Evolutionary conservation across 2,797 vertebrate species (phyloP).

Genomic region (Serranus cabrilla): DNA sequence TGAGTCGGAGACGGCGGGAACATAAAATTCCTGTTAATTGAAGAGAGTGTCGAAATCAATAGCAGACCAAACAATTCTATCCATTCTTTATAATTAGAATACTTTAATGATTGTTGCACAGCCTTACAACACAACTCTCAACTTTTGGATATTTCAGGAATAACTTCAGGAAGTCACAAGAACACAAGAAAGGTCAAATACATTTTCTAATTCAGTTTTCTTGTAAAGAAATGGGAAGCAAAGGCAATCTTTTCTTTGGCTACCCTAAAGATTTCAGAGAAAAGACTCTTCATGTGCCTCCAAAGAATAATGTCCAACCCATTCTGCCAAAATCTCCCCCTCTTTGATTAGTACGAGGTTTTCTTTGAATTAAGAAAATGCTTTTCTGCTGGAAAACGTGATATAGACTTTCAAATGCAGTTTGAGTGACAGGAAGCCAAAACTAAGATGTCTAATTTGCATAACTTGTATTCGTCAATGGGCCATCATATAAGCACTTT

Average conservation of each 20-base stretch:
- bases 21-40: too few relatives aligned
- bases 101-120: constrained; percentile 10
- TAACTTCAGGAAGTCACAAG: not conserved
- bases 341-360: not conserved
- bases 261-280: not conserved
- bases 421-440: not conserved
- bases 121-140: not conserved
- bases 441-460: not conserved
- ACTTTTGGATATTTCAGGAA: not conserved
- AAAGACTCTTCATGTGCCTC: not conserved
- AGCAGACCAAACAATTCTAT: too few relatives aligned
- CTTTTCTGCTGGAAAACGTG: not conserved
- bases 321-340: too few relatives aligned
- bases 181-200: not conserved
- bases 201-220: not conserved
- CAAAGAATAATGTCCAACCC: not conserved
- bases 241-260: not conserved
- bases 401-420: not conserved
- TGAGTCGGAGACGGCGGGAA: too few relatives aligned
- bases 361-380: not conserved
- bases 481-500: not conserved
- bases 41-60: too few relatives aligned
- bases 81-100: not conserved
- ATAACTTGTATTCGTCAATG: not conserved
- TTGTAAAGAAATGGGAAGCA: not conserved